A percentile compares a stretch with the other conserved stretches of the same genome.
Conservation (phyloP, 1,140 invertebrate species). For the Zaprionus camerounensis region DNA sequence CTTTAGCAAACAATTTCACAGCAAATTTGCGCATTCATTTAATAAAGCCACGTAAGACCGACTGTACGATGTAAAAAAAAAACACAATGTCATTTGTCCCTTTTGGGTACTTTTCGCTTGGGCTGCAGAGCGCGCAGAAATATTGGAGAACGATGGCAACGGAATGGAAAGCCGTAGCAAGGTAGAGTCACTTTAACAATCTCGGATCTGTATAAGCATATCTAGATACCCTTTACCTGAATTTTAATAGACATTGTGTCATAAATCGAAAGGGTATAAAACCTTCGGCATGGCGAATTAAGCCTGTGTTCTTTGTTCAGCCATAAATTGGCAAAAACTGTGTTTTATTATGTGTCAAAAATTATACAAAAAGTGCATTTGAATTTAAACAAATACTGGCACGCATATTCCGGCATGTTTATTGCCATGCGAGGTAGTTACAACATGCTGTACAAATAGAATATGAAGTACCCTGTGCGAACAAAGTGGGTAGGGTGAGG, state of each 20-base stretch:
- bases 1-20: conserved; percentile 55
- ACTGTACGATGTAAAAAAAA: conserved; percentile 42
- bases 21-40: conserved; percentile 39
- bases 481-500: no score
- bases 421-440: conserved; percentile 28
- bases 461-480: not conserved
- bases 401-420: conserved; percentile 50
- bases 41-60: conserved; percentile 33
- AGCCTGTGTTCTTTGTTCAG: not conserved
- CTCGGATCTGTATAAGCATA: no score
- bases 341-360: conserved; percentile 60
- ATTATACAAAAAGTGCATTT: conserved; percentile 57
- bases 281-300: not conserved
- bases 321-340: conserved; percentile 42
- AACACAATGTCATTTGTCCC: not conserved
- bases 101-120: not conserved
- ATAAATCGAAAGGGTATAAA: not conserved
- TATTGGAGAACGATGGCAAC: not conserved
- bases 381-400: conserved; percentile 67
- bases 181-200: no score
- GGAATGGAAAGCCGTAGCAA: no score
- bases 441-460: not conserved
- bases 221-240: not conserved
- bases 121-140: not conserved
- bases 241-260: no score